Base-by-base conservation (phyloP, 2,888 invertebrate genomes). In the Micoletzkya japonica region DNA sequence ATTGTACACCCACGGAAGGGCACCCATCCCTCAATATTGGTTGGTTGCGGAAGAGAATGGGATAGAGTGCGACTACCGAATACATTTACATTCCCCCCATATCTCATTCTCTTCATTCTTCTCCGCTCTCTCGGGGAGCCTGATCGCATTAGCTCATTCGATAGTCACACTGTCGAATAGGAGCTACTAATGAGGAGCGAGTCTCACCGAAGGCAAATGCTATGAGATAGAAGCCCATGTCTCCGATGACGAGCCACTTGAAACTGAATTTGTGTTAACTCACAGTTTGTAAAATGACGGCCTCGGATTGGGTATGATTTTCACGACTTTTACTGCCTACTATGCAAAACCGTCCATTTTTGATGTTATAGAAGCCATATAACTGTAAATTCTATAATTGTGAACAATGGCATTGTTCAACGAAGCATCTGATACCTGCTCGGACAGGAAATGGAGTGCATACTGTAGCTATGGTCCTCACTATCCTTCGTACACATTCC, bases 1-100 rank as follows among this genome's bases (percentile, higher is more conserved):
- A 78, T 89, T 89, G 72, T 89, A 87, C 4, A 89, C 88, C 89
- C 89, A 89, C 1, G 89, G 89, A 86, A 89, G 88, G 2, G 88
- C 87, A 20, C 88, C 89, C 84, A 88, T 86, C 58, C 89, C 89
- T 87, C 49, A 24, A 75, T 30, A 36, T 36, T 24, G 58, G 58
- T 57, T 34, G 58, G 58, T 7, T 59, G 28, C 37, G 37, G 59
- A 28, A 59, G 24, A 10, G 7, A 6, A 10, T 7, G 17, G 6
- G n/a, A 52, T 52, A 52, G 14, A 52, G 52, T 52, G 24, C 7
- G 6, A 14, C 10, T 24, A 17, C 17, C 17, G 7, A 6, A 39
- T 39, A 20, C 14, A 24, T 52, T 24, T 52, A 52, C n/a, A n/a
- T n/a, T n/a, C n/a, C n/a, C n/a, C n/a, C n/a, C n/a, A n/a, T n/a